These are phyloP conservation scores for Samia ricini DNA, from an alignment of 1,140 invertebrate genomes.

Conservation along the genomic window DNA sequence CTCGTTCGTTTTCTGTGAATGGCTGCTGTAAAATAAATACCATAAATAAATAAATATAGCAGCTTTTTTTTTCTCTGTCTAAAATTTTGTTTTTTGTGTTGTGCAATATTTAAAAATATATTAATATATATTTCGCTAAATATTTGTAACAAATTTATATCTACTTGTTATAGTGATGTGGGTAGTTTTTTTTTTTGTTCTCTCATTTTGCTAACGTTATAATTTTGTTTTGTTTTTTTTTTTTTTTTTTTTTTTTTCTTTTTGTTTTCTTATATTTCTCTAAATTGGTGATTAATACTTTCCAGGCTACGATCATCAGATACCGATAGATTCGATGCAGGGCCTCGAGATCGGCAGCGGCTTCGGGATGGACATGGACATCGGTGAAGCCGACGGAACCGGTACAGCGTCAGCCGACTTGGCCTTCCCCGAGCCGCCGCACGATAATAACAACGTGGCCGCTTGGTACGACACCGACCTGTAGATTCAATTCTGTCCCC, in stretches of 20 bases:
- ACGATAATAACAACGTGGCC: conserved; percentile 93
- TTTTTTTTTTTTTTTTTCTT: too few species aligned
- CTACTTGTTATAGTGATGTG: too few species aligned
- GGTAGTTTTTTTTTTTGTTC: too few species aligned
- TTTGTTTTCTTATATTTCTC: too few species aligned
- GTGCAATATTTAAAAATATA: too few species aligned
- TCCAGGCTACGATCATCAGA: conserved; percentile 95
- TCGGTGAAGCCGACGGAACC: conserved; percentile 84
- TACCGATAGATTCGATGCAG: conserved; percentile 98
- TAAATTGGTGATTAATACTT: background rate
- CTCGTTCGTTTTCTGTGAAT: background rate
- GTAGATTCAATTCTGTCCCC: conserved; percentile 68
- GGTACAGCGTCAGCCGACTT: conserved; percentile 91
- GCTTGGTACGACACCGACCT: conserved; percentile 98
- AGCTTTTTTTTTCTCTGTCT: too few species aligned
- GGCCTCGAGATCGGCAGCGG: conserved; percentile 92
- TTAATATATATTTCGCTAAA: too few species aligned
- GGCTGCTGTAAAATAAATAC: too few species aligned
- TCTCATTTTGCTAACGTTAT: too few species aligned
- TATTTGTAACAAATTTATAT: too few species aligned
- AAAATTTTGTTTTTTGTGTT: too few species aligned
- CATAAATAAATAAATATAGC: background rate
- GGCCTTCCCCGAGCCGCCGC: conserved; percentile 90
- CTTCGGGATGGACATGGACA: conserved; percentile 91
- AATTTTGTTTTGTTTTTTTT: too few species aligned